Evolutionary conservation across 1,140 invertebrate species (phyloP).

Genomic region (Globodera rostochiensis): DNA sequence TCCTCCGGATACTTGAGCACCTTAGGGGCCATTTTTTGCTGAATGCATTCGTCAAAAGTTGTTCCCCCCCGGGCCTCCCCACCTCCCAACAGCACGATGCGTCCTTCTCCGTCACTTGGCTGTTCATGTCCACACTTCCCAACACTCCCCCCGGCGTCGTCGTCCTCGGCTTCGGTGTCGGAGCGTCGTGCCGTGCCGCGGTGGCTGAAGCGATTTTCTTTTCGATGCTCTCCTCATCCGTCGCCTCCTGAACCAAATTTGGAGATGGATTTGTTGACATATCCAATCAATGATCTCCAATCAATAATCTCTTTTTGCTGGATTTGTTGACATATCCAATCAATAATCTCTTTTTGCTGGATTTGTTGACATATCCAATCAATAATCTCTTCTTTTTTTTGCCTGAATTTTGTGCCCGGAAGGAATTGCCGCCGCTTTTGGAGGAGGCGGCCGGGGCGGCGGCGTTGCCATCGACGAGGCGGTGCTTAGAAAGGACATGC

Average conservation of each 20-base stretch:
- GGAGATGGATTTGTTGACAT: not conserved
- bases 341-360: not conserved
- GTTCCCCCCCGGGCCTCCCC: not conserved
- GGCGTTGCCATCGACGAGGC: slow-evolving; percentile 19
- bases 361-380: not conserved
- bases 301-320: not conserved
- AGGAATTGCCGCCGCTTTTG: not conserved
- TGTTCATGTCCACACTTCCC: not conserved
- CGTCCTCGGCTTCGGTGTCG: slow-evolving; percentile 11
- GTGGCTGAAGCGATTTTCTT: slow-evolving; percentile 24
- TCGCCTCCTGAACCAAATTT: not conserved
- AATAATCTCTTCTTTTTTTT: not conserved
- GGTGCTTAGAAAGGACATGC: slow-evolving; percentile 5
- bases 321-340: not conserved
- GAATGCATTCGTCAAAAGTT: not conserved
- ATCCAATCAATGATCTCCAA: no score
- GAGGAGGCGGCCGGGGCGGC: slow-evolving; percentile 29
- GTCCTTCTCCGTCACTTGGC: slow-evolving; percentile 1
- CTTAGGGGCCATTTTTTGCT: not conserved
- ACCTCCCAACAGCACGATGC: slow-evolving; percentile 1
- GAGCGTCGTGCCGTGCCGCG: slow-evolving; percentile 25
- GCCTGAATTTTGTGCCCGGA: not conserved
- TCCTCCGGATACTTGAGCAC: slow-evolving; percentile 14
- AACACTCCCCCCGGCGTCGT: not conserved
- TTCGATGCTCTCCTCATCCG: slow-evolving; percentile 26